A percentile compares a stretch with the other conserved stretches of the same genome.
These are phyloP conservation scores for Aromia moschata DNA, from an alignment of 2,888 invertebrate species.

Conservation along the genomic window DNA sequence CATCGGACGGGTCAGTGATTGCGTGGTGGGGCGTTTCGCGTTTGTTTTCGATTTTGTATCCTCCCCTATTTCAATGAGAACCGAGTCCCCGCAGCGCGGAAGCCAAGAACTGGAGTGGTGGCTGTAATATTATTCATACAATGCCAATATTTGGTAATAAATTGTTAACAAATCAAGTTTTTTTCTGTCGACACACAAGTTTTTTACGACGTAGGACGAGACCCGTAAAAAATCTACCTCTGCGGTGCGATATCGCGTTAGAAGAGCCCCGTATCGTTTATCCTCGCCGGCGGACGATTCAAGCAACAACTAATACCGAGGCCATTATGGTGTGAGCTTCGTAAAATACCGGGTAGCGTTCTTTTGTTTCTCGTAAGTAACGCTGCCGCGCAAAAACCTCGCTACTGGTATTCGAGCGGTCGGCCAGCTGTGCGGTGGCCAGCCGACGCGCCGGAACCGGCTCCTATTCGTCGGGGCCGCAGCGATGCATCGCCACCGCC, in stretches of 20 bases:
- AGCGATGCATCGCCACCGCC: neutral
- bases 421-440: constrained; percentile 5
- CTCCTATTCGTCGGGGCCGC: neutral
- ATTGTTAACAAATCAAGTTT: no score
- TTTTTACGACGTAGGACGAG: no score
- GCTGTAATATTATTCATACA: no score
- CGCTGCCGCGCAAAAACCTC: constrained; percentile 33
- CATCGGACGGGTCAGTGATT: no score
- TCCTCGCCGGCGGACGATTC: neutral
- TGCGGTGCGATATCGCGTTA: neutral
- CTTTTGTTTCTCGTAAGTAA: constrained; percentile 34
- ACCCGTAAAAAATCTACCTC: neutral
- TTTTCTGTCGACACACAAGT: no score
- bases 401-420: constrained; percentile 37
- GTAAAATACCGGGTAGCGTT: constrained; percentile 35
- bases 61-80: no score
- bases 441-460: neutral
- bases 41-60: no score
- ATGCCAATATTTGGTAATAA: no score
- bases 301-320: constrained; percentile 29
- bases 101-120: no score
- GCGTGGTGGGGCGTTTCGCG: no score
- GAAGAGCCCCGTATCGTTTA: neutral
- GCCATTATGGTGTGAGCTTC: constrained; percentile 37
- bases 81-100: no score